Percentiles rank a stretch among this genome's conserved stretches.
Conservation (phyloP, 2,113 vertebrate species). For the Ictalurus furcatus region DNA sequence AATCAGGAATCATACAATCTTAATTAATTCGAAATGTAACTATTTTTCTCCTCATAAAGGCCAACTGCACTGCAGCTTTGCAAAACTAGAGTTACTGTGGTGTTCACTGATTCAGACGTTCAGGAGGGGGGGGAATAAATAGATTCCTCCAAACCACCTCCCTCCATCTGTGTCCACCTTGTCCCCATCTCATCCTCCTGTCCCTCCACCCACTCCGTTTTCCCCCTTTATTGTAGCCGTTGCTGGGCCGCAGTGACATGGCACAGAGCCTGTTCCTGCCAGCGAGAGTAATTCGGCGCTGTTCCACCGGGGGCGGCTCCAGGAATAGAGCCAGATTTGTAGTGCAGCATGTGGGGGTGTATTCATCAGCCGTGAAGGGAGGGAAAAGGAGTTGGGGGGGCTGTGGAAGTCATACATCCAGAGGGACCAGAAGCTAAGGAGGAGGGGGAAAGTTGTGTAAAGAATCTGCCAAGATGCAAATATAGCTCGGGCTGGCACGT, state of each 20-base stretch:
- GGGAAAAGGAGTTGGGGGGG: constrained; percentile 36
- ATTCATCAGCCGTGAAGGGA: constrained; percentile 54
- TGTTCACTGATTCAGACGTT: constrained; percentile 48
- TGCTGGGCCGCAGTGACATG: constrained; percentile 69
- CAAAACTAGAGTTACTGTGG: constrained; percentile 40
- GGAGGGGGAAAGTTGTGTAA: constrained; percentile 68
- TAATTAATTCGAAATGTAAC: background rate
- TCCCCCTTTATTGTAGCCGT: constrained; percentile 51
- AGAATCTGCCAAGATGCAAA: constrained; percentile 67
- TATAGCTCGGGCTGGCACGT: constrained; percentile 67
- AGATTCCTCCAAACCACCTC: constrained; percentile 59
- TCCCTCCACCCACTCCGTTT: constrained; percentile 35
- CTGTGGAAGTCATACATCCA: constrained; percentile 61
- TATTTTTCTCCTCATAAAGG: constrained; percentile 16
- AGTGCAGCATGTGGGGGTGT: constrained; percentile 70
- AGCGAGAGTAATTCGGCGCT: constrained; percentile 70
- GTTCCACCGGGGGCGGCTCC: constrained; percentile 64
- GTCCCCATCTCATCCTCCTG: constrained; percentile 1
- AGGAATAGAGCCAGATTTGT: constrained; percentile 76
- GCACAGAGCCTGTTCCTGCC: constrained; percentile 71
- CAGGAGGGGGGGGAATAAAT: constrained; percentile 26
- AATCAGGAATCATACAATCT: background rate
- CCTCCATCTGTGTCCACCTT: constrained; percentile 46
- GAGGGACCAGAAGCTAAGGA: constrained; percentile 59
- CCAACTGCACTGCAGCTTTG: constrained; percentile 29